Conservation (phyloP, 2,888 invertebrate genomes). For the Nomada fucata region DNA sequence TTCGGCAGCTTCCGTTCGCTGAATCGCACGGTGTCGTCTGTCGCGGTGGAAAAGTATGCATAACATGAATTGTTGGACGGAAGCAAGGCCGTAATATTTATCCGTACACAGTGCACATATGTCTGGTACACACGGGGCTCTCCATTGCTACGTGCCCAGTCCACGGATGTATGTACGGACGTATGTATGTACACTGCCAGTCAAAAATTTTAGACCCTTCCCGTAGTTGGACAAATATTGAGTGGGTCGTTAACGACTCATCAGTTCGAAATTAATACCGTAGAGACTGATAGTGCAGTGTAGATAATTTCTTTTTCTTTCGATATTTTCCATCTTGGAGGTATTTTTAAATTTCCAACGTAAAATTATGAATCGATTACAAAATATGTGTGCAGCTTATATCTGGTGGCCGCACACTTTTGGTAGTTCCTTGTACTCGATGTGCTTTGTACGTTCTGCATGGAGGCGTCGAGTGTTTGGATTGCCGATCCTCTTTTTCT, state of each 20-base stretch:
- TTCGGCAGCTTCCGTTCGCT: constrained; percentile 63
- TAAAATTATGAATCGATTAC: too few species aligned
- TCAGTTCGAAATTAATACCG: too few species aligned
- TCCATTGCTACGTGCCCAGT: constrained; percentile 46
- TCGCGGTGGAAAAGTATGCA: constrained; percentile 51
- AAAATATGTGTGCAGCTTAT: too few species aligned
- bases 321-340: too few species aligned
- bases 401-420: too few species aligned
- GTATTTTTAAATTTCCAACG: too few species aligned
- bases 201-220: too few species aligned
- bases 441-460: background rate
- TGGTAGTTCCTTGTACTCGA: background rate
- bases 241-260: too few species aligned
- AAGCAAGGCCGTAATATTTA: constrained; percentile 29
- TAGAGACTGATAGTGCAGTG: too few species aligned
- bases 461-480: background rate
- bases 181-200: constrained; percentile 5
- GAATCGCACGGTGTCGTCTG: background rate
- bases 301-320: too few species aligned
- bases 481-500: background rate
- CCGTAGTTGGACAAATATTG: too few species aligned
- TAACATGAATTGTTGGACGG: constrained; percentile 21
- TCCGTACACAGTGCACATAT: constrained; percentile 26
- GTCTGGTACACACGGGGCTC: constrained; percentile 36
- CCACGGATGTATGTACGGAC: constrained; percentile 28